Evolutionary conservation across 2,113 vertebrate genomes (phyloP).

Genomic region (Caranx ignobilis): DNA sequence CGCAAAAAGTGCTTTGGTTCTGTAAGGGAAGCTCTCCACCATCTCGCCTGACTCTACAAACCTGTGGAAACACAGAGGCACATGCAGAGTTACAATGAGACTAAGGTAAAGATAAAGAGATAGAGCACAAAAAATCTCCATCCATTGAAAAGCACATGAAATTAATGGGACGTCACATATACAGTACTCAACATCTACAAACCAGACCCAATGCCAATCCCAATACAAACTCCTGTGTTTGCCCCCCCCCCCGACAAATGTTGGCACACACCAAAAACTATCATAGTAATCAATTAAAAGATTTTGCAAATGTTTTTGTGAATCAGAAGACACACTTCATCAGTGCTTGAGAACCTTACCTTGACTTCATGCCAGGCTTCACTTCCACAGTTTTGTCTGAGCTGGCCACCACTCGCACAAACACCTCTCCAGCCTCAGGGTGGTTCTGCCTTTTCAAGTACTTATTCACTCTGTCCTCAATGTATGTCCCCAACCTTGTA

Average conservation of each 20-base stretch:
- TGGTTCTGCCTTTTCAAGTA: slow-evolving; percentile 98
- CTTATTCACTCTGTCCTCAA: slow-evolving; percentile 98
- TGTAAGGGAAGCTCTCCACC: slow-evolving; percentile 96
- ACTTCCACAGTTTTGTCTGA: slow-evolving; percentile 98
- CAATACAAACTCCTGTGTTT: too few relatives aligned
- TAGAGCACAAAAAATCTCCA: too few relatives aligned
- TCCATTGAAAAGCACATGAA: too few relatives aligned
- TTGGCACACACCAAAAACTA: not conserved
- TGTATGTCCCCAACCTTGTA: slow-evolving; percentile 93
- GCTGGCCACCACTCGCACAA: slow-evolving; percentile 97
- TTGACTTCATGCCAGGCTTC: slow-evolving; percentile 98
- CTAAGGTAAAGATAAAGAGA: too few relatives aligned
- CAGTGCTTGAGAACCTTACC: slow-evolving; percentile 76
- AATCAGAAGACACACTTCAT: not conserved
- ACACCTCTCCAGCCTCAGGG: slow-evolving; percentile 97
- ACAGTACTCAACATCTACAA: too few relatives aligned
- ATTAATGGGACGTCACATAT: too few relatives aligned
- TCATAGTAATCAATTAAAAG: not conserved
- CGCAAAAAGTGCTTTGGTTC: slow-evolving; percentile 99
- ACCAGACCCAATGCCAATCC: too few relatives aligned
- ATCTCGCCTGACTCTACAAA: slow-evolving; percentile 98
- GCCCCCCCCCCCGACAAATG: too few relatives aligned
- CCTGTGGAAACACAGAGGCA: slow-evolving; percentile 75
- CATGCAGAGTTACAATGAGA: not conserved
- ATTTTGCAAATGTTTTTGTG: not conserved